Evolutionary conservation across 2,797 vertebrate genomes (phyloP).

Genomic region (Notolepis coatsorum): DNA sequence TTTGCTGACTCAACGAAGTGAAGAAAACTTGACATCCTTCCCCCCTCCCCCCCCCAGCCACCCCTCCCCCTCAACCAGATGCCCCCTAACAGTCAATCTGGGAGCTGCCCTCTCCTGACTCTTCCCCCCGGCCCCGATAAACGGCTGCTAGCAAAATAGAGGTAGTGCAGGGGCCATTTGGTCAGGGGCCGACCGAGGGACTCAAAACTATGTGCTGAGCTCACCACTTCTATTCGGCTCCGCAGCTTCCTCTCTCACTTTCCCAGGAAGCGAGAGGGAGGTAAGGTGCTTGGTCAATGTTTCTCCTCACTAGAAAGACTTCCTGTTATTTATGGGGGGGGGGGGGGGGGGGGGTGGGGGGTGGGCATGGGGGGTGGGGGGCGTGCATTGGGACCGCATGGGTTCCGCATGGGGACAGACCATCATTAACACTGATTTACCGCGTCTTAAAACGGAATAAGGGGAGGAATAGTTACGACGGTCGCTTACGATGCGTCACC

Average conservation of each 20-base stretch:
- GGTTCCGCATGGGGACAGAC: conserved; percentile 29
- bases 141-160: conserved; percentile 35
- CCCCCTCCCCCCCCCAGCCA: no score
- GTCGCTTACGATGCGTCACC: no score
- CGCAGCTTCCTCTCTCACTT: conserved; percentile 83
- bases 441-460: no score
- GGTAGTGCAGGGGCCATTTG: conserved; percentile 55
- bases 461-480: no score
- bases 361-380: no score
- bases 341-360: no score
- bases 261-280: conserved; percentile 91
- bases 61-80: no score
- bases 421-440: conserved; percentile 2
- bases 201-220: conserved; percentile 80
- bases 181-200: conserved; percentile 62
- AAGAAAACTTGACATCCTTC: conserved; percentile 48
- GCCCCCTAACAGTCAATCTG: conserved; percentile 49
- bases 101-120: conserved; percentile 42
- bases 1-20: conserved; percentile 66
- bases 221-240: conserved; percentile 70
- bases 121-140: conserved; percentile 20
- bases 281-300: conserved; percentile 77
- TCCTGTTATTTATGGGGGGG: conserved; percentile 86
- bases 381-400: conserved; percentile 20
- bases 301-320: conserved; percentile 75